Conservation (phyloP, 2,113 vertebrate species). For the Chunga burmeisteri region DNA sequence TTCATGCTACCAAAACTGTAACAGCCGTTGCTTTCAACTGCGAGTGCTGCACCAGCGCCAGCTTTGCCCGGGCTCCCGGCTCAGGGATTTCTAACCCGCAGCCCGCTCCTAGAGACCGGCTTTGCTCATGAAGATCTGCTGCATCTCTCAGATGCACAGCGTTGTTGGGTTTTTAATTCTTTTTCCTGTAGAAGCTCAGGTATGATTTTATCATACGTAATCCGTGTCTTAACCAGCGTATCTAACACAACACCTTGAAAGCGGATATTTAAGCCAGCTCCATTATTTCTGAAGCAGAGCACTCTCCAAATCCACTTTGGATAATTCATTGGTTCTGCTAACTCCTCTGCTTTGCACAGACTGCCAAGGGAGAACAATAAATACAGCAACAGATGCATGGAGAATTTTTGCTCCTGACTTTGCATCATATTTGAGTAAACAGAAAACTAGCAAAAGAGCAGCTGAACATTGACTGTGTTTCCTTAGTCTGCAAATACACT, state of each 20-base stretch:
- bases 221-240: background rate
- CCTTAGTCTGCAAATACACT: background rate
- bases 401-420: background rate
- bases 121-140: background rate
- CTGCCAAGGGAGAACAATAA: background rate
- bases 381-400: background rate
- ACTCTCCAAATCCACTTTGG: background rate
- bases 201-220: background rate
- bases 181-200: background rate
- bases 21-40: background rate
- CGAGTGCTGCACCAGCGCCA: background rate
- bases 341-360: background rate
- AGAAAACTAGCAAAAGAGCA: background rate
- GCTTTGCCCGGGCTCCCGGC: fast-evolving
- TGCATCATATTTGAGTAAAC: background rate
- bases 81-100: background rate
- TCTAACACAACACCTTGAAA: background rate
- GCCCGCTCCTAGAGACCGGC: background rate
- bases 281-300: background rate
- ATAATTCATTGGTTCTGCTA: background rate
- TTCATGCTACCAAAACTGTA: background rate
- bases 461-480: background rate
- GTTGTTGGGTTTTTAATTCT: no score
- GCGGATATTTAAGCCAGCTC: background rate
- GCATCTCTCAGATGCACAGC: background rate